Conservation (phyloP, 2,113 vertebrate genomes). For the Chionomys nivalis region DNA sequence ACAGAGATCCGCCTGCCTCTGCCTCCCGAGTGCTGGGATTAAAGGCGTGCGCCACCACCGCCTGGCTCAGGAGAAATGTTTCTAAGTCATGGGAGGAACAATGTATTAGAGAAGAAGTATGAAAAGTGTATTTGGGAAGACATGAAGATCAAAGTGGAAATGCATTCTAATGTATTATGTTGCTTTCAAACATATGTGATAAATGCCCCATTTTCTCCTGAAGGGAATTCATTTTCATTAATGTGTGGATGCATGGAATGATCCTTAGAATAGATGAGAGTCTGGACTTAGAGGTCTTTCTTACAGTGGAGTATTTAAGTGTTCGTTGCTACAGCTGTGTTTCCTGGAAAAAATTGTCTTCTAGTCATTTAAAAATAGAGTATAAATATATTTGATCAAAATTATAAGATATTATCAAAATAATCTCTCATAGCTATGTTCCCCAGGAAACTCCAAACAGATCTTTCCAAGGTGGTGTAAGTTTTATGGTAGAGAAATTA, state of each 20-base stretch:
- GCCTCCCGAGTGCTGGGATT: too few relatives aligned
- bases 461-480: background rate
- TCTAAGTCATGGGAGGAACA: background rate
- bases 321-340: background rate
- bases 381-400: background rate
- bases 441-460: background rate
- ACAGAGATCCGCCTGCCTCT: too few relatives aligned
- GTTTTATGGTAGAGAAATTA: background rate
- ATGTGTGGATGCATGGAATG: background rate
- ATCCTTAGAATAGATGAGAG: background rate
- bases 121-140: background rate
- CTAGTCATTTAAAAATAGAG: background rate
- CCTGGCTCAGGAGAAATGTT: background rate
- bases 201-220: background rate
- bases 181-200: background rate
- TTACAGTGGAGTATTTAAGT: background rate
- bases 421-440: background rate
- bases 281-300: background rate
- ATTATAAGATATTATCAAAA: background rate
- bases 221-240: background rate
- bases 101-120: background rate
- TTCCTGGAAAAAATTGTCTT: background rate
- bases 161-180: slow-evolving; percentile 15
- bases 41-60: too few relatives aligned
- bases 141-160: background rate